Evolutionary conservation across 2,888 invertebrate species (phyloP).

Genomic region (Neoascia interrupta): DNA sequence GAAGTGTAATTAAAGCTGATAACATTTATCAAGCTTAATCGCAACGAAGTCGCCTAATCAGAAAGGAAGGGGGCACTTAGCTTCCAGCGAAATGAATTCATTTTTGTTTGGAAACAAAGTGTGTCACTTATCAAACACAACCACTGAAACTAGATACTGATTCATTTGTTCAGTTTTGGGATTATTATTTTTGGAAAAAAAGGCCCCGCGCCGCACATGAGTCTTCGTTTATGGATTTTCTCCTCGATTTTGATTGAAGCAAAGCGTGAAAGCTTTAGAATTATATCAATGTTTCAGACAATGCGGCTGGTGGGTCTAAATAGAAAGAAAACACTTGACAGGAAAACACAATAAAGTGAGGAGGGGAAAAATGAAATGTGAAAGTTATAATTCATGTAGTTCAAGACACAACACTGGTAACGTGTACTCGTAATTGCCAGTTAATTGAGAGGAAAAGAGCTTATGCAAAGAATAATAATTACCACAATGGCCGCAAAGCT

Average conservation of each 20-base stretch:
- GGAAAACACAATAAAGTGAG: conserved; percentile 6
- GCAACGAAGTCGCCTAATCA: background rate
- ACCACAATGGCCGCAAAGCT: conserved; percentile 14
- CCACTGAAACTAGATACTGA: conserved; percentile 21
- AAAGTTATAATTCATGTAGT: conserved; percentile 53
- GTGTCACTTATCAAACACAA: too few species aligned
- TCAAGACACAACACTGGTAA: conserved; percentile 15
- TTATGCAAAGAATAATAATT: conserved; percentile 50
- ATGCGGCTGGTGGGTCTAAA: conserved; percentile 19
- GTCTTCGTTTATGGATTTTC: too few species aligned
- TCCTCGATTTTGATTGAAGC: conserved; percentile 32
- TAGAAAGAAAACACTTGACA: conserved; percentile 34
- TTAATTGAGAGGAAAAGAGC: conserved; percentile 47
- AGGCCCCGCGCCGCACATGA: too few species aligned
- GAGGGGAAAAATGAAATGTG: conserved; percentile 23
- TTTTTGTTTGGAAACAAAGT: too few species aligned
- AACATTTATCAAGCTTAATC: conserved; percentile 16
- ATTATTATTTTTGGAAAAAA: too few species aligned
- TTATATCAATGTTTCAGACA: conserved; percentile 49
- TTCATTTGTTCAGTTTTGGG: too few species aligned
- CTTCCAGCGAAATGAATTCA: conserved; percentile 5
- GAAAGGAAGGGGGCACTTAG: too few species aligned
- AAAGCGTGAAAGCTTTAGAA: conserved; percentile 52
- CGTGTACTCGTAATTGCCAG: conserved; percentile 48
- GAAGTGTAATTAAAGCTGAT: conserved; percentile 13